Evolutionary conservation across 2,113 vertebrate genomes (phyloP).

Genomic region (Passerina amoena): DNA sequence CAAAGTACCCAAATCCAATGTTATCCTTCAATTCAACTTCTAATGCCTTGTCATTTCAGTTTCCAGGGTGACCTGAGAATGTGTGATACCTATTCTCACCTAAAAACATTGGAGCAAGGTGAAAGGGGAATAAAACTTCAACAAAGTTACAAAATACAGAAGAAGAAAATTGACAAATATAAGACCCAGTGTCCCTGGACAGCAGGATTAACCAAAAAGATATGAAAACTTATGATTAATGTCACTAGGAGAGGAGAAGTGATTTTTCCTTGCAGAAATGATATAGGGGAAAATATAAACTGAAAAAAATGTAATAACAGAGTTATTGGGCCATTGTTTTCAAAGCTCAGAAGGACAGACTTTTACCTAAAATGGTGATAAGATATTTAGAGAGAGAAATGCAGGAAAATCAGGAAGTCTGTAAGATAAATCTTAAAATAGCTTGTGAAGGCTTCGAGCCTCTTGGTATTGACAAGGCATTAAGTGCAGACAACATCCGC

Average conservation of each 20-base stretch:
- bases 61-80: not conserved
- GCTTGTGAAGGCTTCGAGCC: not conserved
- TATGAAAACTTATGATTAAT: not conserved
- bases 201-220: not conserved
- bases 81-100: accelerated
- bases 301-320: not conserved
- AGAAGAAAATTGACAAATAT: not conserved
- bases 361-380: slow-evolving; percentile 25
- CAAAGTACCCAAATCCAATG: not conserved
- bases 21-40: not conserved
- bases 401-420: slow-evolving; percentile 26
- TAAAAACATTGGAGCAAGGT: not conserved
- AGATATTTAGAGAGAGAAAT: not conserved
- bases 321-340: not conserved
- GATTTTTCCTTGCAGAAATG: not conserved
- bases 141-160: not conserved
- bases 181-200: not conserved
- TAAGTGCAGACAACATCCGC: not conserved
- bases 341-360: not conserved
- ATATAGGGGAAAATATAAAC: not conserved
- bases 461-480: not conserved
- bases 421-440: slow-evolving; percentile 42
- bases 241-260: not conserved
- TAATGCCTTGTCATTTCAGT: not conserved
- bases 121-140: not conserved